Base-by-base conservation (phyloP, 2,888 invertebrate genomes). In the Drosophila neoperkinsi region DNA sequence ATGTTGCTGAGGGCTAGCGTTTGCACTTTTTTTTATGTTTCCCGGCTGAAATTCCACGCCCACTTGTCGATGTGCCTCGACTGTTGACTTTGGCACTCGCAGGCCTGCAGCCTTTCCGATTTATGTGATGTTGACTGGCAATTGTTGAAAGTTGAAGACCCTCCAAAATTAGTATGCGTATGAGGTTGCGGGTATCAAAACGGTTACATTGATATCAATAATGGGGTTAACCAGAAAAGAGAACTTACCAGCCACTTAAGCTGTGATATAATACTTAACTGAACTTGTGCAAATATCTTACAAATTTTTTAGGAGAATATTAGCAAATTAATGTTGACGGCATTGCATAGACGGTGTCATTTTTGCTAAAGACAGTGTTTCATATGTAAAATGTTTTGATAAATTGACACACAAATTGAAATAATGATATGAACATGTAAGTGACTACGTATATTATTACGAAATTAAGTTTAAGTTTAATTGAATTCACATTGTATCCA, bases 21-120 rank as follows among this genome's bases (percentile, higher is more conserved):
- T 66, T 49, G 38, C 50, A 59, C 59, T 71, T 53, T 65, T 65
- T 49, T 65, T 65, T 33, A 53, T 31, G 46, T 51, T 51, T 41
- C 36, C 36, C 56, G 53, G 21, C 69, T 61, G 65, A 59, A 67
- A 13, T 62, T 70, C 71, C 78, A 76, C 86, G 79, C 86, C 84
- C 71, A 72, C 72, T 56, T 52, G 69, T 67, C 38, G 53, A 52
- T 51, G 25, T 28, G 50, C 50, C 58, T 68, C 46, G 16, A 57
- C 31, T 88, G 74, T 88, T 85, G 76, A 83, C 74, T 83, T 75
- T 74, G 58, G 75, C 79, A 71, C 71, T 74, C 58, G 61, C 36
- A 55, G 61, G 51, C 62, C 68, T 43, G 57, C 52, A 73, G 68
- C 66, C 74, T 59, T 82, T 72, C 62, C 57, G 68, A 70, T 59